Conservation (phyloP, 2,113 vertebrate species). For the Alethe diademata region DNA sequence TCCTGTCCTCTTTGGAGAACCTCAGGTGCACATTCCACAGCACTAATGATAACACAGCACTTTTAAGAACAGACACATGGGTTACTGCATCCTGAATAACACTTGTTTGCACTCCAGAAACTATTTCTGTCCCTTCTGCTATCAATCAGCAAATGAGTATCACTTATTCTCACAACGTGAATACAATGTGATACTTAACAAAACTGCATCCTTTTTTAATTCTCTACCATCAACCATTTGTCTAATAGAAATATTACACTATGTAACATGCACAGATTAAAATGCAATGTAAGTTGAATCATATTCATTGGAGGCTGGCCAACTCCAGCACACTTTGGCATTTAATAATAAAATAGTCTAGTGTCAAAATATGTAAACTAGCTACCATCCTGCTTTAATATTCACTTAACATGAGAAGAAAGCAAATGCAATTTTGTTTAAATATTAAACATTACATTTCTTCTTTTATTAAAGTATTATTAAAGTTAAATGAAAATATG, state of each 20-base stretch:
- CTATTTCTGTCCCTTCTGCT: not conserved
- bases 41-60: not conserved
- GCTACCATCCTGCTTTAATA: conserved; percentile 69
- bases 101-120: not conserved
- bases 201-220: conserved; percentile 54
- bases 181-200: conserved; percentile 17
- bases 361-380: conserved; percentile 73
- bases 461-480: conserved; percentile 69
- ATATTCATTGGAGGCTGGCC: conserved; percentile 63
- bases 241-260: conserved; percentile 68
- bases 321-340: conserved; percentile 69
- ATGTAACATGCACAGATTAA: conserved; percentile 68
- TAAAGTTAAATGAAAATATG: conserved; percentile 56
- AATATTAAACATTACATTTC: conserved; percentile 65
- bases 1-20: not conserved
- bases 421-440: conserved; percentile 66
- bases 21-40: not conserved
- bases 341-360: conserved; percentile 69
- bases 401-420: conserved; percentile 67
- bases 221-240: conserved; percentile 43
- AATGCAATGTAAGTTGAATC: conserved; percentile 68
- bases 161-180: not conserved
- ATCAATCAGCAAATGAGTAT: not conserved
- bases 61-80: not conserved
- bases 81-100: not conserved